These are phyloP conservation scores for Penaeus chinensis DNA, from an alignment of 1,140 invertebrate species.

Conservation along the genomic window DNA sequence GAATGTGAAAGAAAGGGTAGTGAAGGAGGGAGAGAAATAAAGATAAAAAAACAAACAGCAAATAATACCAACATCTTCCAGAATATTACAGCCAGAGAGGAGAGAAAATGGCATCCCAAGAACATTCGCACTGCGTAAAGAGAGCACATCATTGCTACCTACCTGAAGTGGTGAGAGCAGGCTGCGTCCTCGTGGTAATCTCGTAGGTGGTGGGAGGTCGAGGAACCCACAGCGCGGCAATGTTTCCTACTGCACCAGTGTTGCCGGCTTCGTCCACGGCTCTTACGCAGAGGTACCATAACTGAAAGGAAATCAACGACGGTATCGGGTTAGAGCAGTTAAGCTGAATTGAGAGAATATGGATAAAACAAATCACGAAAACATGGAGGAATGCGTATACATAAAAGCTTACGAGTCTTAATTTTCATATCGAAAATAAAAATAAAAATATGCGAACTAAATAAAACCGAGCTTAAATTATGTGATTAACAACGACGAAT, in stretches of 20 bases:
- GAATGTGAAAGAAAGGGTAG: background rate
- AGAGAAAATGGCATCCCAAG: background rate
- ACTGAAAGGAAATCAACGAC: conserved; percentile 12
- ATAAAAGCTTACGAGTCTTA: too few relatives aligned
- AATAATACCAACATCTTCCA: background rate
- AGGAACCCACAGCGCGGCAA: conserved; percentile 71
- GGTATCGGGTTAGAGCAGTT: background rate
- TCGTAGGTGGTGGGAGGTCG: conserved; percentile 64
- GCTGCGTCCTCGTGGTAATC: conserved; percentile 62
- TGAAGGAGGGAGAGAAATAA: background rate
- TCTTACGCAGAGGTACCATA: conserved; percentile 71
- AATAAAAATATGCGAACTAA: background rate
- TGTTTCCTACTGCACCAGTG: conserved; percentile 72
- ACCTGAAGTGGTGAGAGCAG: conserved; percentile 61
- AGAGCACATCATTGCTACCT: background rate
- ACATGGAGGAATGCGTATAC: background rate
- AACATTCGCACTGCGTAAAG: background rate
- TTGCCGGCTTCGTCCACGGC: conserved; percentile 69
- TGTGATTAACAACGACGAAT: background rate
- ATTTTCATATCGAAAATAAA: too few relatives aligned
- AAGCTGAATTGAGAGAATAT: background rate
- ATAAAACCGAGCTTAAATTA: background rate
- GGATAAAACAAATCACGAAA: background rate
- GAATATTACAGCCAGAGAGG: background rate
- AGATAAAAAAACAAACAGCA: background rate